These are phyloP conservation scores for Potamarius usumacintae DNA, from an alignment of 2,113 vertebrate species.

Conservation along the genomic window DNA sequence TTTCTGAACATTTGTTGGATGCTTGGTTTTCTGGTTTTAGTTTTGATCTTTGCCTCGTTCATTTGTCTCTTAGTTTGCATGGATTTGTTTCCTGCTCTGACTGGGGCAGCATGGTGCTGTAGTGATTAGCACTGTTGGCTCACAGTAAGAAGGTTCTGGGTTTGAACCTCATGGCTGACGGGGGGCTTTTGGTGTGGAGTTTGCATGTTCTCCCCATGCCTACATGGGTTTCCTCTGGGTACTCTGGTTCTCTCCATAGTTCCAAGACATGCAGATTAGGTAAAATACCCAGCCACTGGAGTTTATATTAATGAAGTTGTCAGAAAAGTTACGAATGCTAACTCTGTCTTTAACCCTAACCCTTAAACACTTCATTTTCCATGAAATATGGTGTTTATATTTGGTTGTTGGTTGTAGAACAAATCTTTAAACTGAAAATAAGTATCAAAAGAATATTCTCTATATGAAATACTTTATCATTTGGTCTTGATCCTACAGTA, in stretches of 20 bases:
- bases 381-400: neutral
- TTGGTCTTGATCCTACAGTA: neutral
- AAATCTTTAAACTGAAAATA: too few relatives aligned
- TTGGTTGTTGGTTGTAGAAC: neutral
- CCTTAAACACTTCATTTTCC: neutral
- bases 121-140: too few relatives aligned
- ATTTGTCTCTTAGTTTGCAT: neutral
- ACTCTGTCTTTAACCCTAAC: neutral
- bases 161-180: too few relatives aligned
- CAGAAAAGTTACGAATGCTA: neutral
- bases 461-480: neutral
- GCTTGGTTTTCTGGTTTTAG: neutral
- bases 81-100: neutral
- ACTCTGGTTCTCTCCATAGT: too few relatives aligned
- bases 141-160: too few relatives aligned
- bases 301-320: neutral
- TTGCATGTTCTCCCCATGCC: too few relatives aligned
- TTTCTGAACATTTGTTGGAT: neutral
- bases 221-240: too few relatives aligned
- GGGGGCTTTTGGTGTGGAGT: too few relatives aligned
- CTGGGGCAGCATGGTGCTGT: too few relatives aligned
- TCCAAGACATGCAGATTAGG: too few relatives aligned
- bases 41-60: neutral
- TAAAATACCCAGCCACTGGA: too few relatives aligned
- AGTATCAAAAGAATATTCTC: neutral